Conservation (phyloP, 2,888 invertebrate genomes). For the Trissonchulus latispiculum region DNA sequence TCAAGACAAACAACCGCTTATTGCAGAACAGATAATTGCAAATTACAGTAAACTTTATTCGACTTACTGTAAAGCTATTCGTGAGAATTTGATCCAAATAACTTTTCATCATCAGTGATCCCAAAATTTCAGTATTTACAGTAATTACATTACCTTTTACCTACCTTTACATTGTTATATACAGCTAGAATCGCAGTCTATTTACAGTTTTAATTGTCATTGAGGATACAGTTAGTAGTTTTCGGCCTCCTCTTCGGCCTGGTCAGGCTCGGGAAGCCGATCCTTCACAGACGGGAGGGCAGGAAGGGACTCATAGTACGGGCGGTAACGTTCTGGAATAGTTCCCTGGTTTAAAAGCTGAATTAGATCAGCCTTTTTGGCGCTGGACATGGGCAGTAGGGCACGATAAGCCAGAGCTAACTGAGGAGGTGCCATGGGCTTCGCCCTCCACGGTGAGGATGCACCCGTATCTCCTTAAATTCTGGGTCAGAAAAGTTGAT, state of each 20-base stretch:
- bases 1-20: no score
- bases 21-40: no score
- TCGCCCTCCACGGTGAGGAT: not conserved
- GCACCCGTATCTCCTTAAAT: not conserved
- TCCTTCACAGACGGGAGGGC: not conserved
- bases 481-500: not conserved
- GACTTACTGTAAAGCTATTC: no score
- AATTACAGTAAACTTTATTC: no score
- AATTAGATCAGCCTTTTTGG: not conserved
- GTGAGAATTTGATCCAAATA: no score
- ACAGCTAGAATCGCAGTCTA: no score
- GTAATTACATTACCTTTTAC: no score
- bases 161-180: no score
- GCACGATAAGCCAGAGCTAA: not conserved
- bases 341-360: not conserved
- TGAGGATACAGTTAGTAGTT: no score
- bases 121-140: no score
- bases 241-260: not conserved
- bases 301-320: slow-evolving; percentile 8
- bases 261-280: not conserved
- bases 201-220: no score
- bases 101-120: no score
- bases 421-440: not conserved
- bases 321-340: not conserved
- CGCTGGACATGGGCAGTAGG: not conserved